Percentiles rank a stretch among this genome's conserved stretches.
Conservation (phyloP, 1,140 invertebrate genomes). For the Caenorhabditis inopinata region DNA sequence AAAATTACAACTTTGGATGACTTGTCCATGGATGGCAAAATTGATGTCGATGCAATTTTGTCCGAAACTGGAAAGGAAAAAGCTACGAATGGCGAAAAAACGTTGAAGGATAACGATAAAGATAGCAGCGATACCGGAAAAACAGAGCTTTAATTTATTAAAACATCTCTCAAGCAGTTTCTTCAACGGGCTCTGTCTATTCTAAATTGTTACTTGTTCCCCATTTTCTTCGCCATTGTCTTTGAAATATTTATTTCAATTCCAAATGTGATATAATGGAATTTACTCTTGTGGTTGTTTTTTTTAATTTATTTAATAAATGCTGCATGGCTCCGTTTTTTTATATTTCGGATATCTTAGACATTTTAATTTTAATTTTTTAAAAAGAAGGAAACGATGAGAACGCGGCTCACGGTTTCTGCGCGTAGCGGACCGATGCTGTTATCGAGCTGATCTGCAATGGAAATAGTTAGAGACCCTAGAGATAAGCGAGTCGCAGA, state of each 20-base stretch:
- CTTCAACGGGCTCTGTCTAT: background rate
- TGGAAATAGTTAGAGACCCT: too few relatives aligned
- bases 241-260: background rate
- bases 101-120: background rate
- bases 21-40: conserved; percentile 33
- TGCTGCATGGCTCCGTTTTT: too few relatives aligned
- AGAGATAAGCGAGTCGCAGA: too few relatives aligned
- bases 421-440: too few relatives aligned
- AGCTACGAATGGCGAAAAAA: background rate
- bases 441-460: too few relatives aligned
- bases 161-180: background rate
- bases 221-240: background rate
- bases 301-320: too few relatives aligned
- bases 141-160: conserved; percentile 19
- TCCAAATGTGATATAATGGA: conserved; percentile 15
- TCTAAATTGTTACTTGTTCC: background rate
- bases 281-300: background rate
- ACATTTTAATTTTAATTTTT: too few relatives aligned
- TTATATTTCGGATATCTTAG: too few relatives aligned
- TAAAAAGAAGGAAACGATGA: too few relatives aligned
- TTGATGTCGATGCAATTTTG: conserved; percentile 13
- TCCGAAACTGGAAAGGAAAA: conserved; percentile 29
- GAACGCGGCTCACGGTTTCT: too few relatives aligned
- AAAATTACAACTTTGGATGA: conserved; percentile 44
- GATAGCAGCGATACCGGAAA: background rate